phyloP scores from a whole-genome alignment of 2,888 invertebrate species.

The Erebia ligea region DNA sequence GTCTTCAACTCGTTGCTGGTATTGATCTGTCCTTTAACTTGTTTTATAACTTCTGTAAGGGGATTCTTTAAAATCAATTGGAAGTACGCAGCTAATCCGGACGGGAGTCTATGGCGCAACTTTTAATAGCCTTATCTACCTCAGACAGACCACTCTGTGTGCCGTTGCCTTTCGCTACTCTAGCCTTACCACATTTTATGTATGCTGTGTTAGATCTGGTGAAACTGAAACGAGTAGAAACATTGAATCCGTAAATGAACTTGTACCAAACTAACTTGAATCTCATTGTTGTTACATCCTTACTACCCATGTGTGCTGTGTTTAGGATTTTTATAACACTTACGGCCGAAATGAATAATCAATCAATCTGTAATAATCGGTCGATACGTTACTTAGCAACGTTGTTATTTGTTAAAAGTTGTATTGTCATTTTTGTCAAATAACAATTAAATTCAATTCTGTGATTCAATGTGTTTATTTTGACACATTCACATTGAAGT shows the following conservation, averaged over 20 bases:
- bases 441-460: too few relatives aligned
- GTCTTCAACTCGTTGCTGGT: constrained; percentile 45
- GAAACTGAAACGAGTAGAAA: not conserved
- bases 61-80: constrained; percentile 61
- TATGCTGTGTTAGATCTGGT: not conserved
- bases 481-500: too few relatives aligned
- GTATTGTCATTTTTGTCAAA: too few relatives aligned
- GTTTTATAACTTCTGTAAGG: constrained; percentile 45
- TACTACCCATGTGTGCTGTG: not conserved
- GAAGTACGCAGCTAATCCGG: constrained; percentile 67
- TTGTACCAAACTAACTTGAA: not conserved
- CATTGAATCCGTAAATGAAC: not conserved
- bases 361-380: too few relatives aligned
- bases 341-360: too few relatives aligned
- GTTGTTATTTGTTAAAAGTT: too few relatives aligned
- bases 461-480: too few relatives aligned
- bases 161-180: constrained; percentile 56
- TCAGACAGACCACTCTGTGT: constrained; percentile 64
- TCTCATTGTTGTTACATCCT: not conserved
- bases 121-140: constrained; percentile 82
- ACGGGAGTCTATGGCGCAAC: constrained; percentile 70
- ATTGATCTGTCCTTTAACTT: constrained; percentile 45
- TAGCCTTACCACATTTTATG: constrained; percentile 54
- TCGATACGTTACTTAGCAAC: too few relatives aligned
- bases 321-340: not conserved